Base-by-base conservation (phyloP, 1,140 invertebrate genomes). In the Nautilus pompilius region DNA sequence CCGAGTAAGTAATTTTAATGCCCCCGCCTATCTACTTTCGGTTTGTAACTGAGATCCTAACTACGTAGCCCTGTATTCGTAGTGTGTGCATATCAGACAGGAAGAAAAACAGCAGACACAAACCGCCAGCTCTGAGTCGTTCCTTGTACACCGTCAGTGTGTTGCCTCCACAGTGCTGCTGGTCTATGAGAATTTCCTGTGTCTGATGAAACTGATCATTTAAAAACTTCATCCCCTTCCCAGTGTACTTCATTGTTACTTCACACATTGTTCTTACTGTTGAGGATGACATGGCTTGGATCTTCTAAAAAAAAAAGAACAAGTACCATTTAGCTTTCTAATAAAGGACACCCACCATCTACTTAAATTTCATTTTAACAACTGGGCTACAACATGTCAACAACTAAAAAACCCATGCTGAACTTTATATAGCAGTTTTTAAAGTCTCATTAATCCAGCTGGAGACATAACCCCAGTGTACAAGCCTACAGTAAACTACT, bases 91-190 rank as follows among this genome's bases (percentile, higher is more conserved):
- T 15, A 58, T 15, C 17, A 15, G 5, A 20, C 34, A 15, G 15
- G 32, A 28, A 3, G 17, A 29, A 59, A 13, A 59, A 24, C 13
- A 29, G 45, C 33, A 32, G 26, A 76, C 73, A 66, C 70, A 82
- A n/a, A n/a, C 80, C 66, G 60, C 70, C 72, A 32, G 79, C 73
- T 34, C 72, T 63, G 24, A 82, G 63, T n/a, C 66, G 70, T 41
- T 76, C 75, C 59, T 70, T 75, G 68, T 80, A 83, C 2, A 83
- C 79, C 28, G 71, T 69, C n/a, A 82, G 63, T 28, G 81, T 83
- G 66, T 82, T 83, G 15, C 82, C 82, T 24, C 81, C 81, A 74
- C 81, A 82, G 62, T 82, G 81, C 60, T 83, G 82, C 63, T 83
- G 82, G 60, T 81, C 78, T 15, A 83, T 75, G 6, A 71, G 57